These are phyloP conservation scores for Parnassius glacialis DNA, from an alignment of 2,888 invertebrate genomes.

Conservation along the genomic window DNA sequence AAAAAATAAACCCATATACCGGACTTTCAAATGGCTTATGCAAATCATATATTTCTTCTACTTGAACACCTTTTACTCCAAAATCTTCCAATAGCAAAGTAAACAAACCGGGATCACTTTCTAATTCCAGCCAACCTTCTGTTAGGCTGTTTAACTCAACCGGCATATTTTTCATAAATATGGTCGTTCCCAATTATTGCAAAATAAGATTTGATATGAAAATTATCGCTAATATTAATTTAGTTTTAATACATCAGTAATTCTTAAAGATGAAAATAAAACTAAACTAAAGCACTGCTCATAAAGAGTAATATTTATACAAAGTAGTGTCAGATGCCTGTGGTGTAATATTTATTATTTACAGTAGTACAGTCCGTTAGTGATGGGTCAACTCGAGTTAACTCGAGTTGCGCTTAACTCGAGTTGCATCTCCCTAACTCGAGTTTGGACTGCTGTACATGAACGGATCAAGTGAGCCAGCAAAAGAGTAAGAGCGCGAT, in stretches of 20 bases:
- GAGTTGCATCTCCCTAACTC: too few species aligned
- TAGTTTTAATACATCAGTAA: background rate
- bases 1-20: slow-evolving; percentile 96
- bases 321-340: too few species aligned
- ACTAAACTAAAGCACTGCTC: too few species aligned
- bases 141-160: slow-evolving; percentile 93
- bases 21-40: slow-evolving; percentile 96
- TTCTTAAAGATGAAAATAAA: too few species aligned
- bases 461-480: too few species aligned
- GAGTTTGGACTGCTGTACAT: too few species aligned
- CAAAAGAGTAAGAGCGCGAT: too few species aligned
- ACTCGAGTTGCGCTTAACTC: too few species aligned
- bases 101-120: slow-evolving; percentile 98
- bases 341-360: too few species aligned
- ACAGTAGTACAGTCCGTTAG: too few species aligned
- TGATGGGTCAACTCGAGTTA: too few species aligned
- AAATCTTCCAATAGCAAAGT: slow-evolving; percentile 96
- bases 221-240: background rate
- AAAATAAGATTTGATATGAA: background rate
- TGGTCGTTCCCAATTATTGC: slow-evolving; percentile 9
- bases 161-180: slow-evolving; percentile 84
- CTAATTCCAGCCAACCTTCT: slow-evolving; percentile 97
- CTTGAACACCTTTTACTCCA: slow-evolving; percentile 97
- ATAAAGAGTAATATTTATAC: too few species aligned
- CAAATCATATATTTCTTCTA: slow-evolving; percentile 98